Evolutionary conservation across 2,113 vertebrate genomes (phyloP), one percentile per base, ranked within the genome.

Genomic region (Prolemur simus): DNA sequence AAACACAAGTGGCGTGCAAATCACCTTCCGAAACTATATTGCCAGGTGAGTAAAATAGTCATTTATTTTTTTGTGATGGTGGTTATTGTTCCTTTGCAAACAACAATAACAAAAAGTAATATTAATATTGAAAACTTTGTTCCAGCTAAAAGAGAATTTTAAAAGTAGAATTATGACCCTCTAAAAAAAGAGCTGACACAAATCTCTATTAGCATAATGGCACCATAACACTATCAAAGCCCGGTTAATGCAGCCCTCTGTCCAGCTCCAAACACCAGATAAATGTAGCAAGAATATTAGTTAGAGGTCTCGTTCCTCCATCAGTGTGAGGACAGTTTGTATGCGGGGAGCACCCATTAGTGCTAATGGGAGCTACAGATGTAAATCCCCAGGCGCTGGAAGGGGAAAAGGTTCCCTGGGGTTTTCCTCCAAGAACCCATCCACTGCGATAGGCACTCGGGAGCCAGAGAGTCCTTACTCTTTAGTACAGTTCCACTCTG

Each of bases 331-430:
- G 92, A 91, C 52, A 73, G 94, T 96, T 49, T 76, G 92, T 58
- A 80, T 42, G 56, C 5, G 0, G 91, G 89, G 81, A 96, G 77
- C 71, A 78, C 89, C 96, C 95, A 91, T 96, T 94, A 96, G 81
- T 76, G 77, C 87, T 98, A 97, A 98, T 97, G 94, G 97, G 90
- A 95, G 85, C 56, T 74, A 94, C 94, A 96, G 97, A 96, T 96
- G 96, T 71, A 97, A 96, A 69, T 98, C 97, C 95, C 94, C 96
- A 97, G 97, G 96, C 95, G 34, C 73, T 54, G 42, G 92, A 9
- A 49, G 66, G 45, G 77, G 49, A 52, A 92, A 94, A 25, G 45
- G n/a, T 54, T 77, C 64, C 71, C 49, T 58, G 84, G 39, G 94
- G 92, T 78, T 96, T 96, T 93, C 89, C 2, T 0, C 93, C 91